Conservation (phyloP, 2,888 invertebrate species). For the Eilema caniola region DNA sequence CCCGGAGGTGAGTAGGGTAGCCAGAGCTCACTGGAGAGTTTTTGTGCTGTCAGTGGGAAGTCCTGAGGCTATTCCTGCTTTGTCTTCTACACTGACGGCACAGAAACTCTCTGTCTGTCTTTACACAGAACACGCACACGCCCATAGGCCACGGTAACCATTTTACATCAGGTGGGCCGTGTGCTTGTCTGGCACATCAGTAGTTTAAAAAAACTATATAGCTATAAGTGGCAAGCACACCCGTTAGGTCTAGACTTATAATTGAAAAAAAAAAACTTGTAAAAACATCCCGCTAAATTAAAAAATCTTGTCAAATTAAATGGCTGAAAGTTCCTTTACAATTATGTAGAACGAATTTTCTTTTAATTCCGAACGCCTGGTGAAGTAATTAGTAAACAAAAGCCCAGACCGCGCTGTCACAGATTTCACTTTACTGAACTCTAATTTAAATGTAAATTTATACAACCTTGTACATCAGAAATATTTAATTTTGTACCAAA, state of each 20-base stretch:
- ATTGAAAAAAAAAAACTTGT: neutral
- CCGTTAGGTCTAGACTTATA: neutral
- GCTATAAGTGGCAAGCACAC: no score
- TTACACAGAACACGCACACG: no score
- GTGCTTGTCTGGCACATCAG: no score
- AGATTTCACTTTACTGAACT: slow-evolving; percentile 21
- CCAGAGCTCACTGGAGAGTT: no score
- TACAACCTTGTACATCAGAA: slow-evolving; percentile 13
- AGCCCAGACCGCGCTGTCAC: slow-evolving; percentile 14
- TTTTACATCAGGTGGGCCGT: no score
- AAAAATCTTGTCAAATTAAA: slow-evolving; percentile 8
- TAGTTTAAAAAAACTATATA: no score
- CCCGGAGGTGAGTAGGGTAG: no score
- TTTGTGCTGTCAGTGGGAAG: no score
- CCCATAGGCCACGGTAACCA: no score
- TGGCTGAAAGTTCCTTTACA: neutral
- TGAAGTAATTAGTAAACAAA: slow-evolving; percentile 18
- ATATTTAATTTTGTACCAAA: slow-evolving; percentile 19
- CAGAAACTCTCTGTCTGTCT: no score
- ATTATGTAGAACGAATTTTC: slow-evolving; percentile 19
- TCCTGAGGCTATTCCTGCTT: no score
- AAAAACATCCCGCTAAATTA: neutral
- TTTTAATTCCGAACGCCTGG: slow-evolving; percentile 18
- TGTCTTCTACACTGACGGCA: no score
- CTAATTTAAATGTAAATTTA: slow-evolving; percentile 28